Base-by-base conservation (phyloP, 2,888 invertebrate genomes). In the Dicranocentrus wangi region DNA sequence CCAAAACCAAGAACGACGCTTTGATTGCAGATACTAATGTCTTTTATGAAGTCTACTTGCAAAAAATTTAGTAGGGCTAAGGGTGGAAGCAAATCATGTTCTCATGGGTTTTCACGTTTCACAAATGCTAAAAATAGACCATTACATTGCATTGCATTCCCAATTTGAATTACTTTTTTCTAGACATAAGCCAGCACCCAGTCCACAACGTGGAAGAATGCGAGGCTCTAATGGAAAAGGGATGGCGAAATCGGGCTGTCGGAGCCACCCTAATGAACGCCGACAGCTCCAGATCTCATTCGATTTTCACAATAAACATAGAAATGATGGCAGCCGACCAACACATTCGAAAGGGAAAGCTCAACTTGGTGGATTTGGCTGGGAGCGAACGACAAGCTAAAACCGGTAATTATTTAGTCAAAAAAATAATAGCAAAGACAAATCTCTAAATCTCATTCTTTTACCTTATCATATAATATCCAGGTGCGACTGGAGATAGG, bases 281-380 rank as follows among this genome's bases (percentile, higher is more conserved):
- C 0, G 81, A 81, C 60, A 80, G 80, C 72, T 96, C 95, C 0
- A 90, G 96, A 72, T 95, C 94, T 69, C 96, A 96, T 88, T 94
- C 95, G 17, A 96, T 96, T 82, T 94, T 97, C 88, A 94, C 94
- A 1, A 92, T 96, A 58, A 93, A 93, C 82, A 90, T 96, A 42
- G 96, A 97, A 88, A 95, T 95, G 89, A 92, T 94, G 87, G 91
- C 92, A 1, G 89, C 89, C 1, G 90, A 90, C 71, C 90, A 91
- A 63, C 90, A 91, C 81, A 92, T 94, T 47, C 88, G 92, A 83
- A 90, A 92, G 87, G 93, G 94, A 1, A 94, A 96, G 89, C 90
- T 97, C 17, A 95, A 96, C 88, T 89, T 97, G 72, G 96, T 96
- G 0, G 96, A 97, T 90, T 89, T 97, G 87, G 96, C 96, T 0